A percentile compares a stretch with the other conserved stretches of the same genome.
Evolutionary conservation across 2,113 vertebrate genomes (phyloP).

Genomic region (Notothenia rossii): DNA sequence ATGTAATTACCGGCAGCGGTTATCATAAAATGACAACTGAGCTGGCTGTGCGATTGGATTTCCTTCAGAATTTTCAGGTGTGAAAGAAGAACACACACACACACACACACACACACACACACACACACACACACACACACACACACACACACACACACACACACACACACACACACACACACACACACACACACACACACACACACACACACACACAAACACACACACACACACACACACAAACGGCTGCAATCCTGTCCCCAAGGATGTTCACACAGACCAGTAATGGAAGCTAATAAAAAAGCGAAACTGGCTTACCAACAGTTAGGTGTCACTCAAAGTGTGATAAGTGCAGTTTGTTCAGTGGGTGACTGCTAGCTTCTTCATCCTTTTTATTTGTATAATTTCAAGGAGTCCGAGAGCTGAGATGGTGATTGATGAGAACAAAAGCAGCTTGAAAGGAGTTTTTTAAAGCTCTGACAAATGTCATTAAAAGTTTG

Average conservation of each 20-base stretch:
- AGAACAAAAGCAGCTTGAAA: background rate
- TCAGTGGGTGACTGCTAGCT: background rate
- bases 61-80: background rate
- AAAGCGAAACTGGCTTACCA: background rate
- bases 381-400: slow-evolving; percentile 6
- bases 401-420: background rate
- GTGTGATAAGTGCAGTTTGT: slow-evolving; percentile 25
- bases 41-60: slow-evolving; percentile 8
- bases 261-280: background rate
- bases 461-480: background rate
- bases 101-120: slow-evolving; percentile 5
- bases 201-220: slow-evolving; percentile 11
- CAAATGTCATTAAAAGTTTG: background rate
- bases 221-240: slow-evolving; percentile 15
- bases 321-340: slow-evolving; percentile 15
- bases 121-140: slow-evolving; percentile 8
- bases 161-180: slow-evolving; percentile 14
- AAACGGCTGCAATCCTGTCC: background rate
- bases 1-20: slow-evolving; percentile 25
- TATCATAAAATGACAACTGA: slow-evolving; percentile 14
- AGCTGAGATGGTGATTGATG: background rate
- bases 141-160: slow-evolving; percentile 9
- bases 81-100: background rate
- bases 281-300: slow-evolving; percentile 32
- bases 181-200: slow-evolving; percentile 11